Base-by-base conservation (phyloP, 2,113 vertebrate genomes). In the Tenebrosternarchus preto region DNA sequence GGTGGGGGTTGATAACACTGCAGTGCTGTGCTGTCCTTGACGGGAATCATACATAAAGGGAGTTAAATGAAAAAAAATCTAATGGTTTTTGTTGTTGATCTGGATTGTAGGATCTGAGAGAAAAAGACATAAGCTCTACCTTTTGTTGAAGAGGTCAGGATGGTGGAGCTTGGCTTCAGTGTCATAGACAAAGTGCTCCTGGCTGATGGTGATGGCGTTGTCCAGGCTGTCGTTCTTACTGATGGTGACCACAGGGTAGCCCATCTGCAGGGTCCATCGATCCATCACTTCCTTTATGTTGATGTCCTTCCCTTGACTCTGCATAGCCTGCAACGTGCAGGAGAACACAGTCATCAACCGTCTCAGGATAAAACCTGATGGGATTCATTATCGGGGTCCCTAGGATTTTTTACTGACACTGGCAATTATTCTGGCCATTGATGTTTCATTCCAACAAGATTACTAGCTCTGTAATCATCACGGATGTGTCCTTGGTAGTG, bases 191-290 rank as follows among this genome's bases (percentile, higher is more conserved):
- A 99, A 99, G 88, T 94, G 96, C 66, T 97, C 95, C 85, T 99
- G 98, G 79, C 80, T 95, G 89, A 99, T 92, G 63, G 89, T 89
- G 89, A 99, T 89, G 84, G 89, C 88, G 82, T 91, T 85, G 83
- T 94, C 95, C 24, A 92, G 87, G 78, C 92, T 94, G 87, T 94
- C 93, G 88, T 98, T 96, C 92, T 95, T 95, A 88, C 93, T 92
- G 89, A 99, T 93, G 86, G 95, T 97, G 74, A 99, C 92, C 63
- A 99, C 95, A 8, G 98, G 98, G 86, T 99, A 99, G 25, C 98
- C 98, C 98, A 98, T 99, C 84, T 99, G 97, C 15, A 99, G 93
- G 15, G 97, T 99, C 98, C 98, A 99, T 67, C 95, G 93, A 90
- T 98, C 96, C 98, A 99, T 99, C 81, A 99, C 96, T 87, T 95